Evolutionary conservation across 1,140 invertebrate genomes (phyloP).

Genomic region (Thaumatotibia leucotreta): DNA sequence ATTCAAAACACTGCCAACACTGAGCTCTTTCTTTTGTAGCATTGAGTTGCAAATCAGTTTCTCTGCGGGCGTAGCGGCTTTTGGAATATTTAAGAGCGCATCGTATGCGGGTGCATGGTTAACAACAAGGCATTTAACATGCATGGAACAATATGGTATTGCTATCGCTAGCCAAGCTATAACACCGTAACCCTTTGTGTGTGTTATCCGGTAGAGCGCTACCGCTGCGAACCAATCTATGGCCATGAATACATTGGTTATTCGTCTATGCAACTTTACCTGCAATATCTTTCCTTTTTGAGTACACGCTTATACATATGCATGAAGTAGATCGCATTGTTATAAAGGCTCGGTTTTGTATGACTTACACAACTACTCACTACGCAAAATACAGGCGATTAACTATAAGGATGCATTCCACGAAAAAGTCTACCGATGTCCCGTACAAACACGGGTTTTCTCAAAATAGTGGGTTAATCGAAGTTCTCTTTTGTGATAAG

Average conservation of each 20-base stretch:
- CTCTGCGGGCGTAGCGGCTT: background rate
- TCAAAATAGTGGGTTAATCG: no score
- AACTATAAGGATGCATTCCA: background rate
- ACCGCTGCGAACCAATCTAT: no score
- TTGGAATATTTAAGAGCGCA: background rate
- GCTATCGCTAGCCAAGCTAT: background rate
- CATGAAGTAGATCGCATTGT: background rate
- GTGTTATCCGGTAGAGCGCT: no score
- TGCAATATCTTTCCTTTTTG: background rate
- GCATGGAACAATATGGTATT: background rate
- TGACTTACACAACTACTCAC: background rate
- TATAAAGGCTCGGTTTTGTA: background rate
- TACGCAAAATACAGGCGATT: background rate
- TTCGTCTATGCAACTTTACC: background rate
- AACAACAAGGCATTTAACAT: background rate
- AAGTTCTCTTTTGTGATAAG: no score
- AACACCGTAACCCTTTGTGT: no score
- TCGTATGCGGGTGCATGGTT: background rate
- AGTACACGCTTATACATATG: background rate
- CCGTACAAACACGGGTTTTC: no score
- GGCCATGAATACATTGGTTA: background rate
- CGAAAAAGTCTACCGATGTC: no score
- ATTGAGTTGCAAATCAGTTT: background rate
- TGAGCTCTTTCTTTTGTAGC: background rate
- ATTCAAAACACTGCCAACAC: background rate